phyloP scores from a whole-genome alignment of 2,797 vertebrate species.

The Xenentodon cancila region DNA sequence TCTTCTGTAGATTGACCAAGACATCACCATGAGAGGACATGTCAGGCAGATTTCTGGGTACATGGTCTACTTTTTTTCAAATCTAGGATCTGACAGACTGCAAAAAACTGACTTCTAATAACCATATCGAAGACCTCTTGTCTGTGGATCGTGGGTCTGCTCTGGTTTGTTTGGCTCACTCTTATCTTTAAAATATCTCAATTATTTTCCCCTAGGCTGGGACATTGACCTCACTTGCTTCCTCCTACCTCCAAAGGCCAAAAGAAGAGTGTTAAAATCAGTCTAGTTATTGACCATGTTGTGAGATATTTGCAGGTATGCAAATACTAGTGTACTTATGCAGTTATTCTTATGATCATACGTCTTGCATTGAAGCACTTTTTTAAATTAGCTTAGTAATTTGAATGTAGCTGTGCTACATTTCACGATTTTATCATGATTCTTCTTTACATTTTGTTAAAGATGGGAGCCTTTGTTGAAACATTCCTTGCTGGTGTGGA shows the following conservation, averaged over 20 bases:
- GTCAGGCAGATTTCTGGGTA: slow-evolving; percentile 28
- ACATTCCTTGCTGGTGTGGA: slow-evolving; percentile 20
- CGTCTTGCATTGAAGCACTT: too few species aligned
- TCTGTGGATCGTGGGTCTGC: slow-evolving; percentile 1
- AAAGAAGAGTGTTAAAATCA: background rate
- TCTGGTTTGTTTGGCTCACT: slow-evolving; percentile 7
- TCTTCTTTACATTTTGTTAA: too few species aligned
- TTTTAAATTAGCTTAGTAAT: too few species aligned
- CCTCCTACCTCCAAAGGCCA: background rate
- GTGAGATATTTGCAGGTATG: slow-evolving; percentile 32
- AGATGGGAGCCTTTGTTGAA: slow-evolving; percentile 19
- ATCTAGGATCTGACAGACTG: slow-evolving; percentile 30
- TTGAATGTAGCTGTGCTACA: too few species aligned
- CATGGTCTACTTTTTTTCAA: slow-evolving; percentile 39
- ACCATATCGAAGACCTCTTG: slow-evolving; percentile 19
- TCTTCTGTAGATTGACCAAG: slow-evolving; percentile 36
- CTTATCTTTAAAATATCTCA: slow-evolving; percentile 12
- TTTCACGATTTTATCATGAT: too few species aligned
- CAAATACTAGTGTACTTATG: background rate
- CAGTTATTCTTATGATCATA: too few species aligned
- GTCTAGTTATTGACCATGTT: slow-evolving; percentile 31
- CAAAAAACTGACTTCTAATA: slow-evolving; percentile 26
- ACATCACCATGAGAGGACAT: slow-evolving; percentile 37
- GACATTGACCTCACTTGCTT: too few species aligned
- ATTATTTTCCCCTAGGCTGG: background rate